These are phyloP conservation scores for Helarctos malayanus DNA, from an alignment of 2,797 vertebrate genomes.

Conservation along the genomic window DNA sequence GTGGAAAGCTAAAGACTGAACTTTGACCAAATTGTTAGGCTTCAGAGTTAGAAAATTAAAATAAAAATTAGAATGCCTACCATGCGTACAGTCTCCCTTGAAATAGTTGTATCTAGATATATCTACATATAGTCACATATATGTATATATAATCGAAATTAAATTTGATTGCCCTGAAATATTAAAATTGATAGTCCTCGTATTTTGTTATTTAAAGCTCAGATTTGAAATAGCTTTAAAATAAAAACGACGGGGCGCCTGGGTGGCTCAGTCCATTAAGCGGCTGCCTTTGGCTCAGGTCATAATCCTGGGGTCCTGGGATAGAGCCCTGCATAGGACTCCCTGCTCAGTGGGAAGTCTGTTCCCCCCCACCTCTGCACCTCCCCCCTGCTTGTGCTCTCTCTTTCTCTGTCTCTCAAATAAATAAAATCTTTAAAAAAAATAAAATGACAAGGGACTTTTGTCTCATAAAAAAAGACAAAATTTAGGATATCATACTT, in stretches of 20 bases:
- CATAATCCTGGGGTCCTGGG: neutral
- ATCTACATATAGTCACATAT: neutral
- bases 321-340: neutral
- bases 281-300: neutral
- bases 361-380: neutral
- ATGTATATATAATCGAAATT: neutral
- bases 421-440: neutral
- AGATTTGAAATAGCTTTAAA: slow-evolving; percentile 10
- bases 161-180: neutral
- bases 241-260: neutral
- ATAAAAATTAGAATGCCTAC: neutral
- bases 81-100: neutral
- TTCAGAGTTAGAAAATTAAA: slow-evolving; percentile 13
- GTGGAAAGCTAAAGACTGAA: neutral
- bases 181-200: neutral
- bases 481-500: neutral
- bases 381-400: no score
- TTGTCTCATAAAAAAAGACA: neutral
- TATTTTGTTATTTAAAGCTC: slow-evolving; percentile 15
- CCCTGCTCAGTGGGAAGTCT: neutral
- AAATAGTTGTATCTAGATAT: neutral
- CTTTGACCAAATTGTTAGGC: neutral
- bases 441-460: neutral
- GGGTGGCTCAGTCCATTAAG: neutral
- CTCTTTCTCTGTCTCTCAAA: neutral